Base-by-base conservation (phyloP, 2,888 invertebrate genomes). In the Parnassius mnemosyne region DNA sequence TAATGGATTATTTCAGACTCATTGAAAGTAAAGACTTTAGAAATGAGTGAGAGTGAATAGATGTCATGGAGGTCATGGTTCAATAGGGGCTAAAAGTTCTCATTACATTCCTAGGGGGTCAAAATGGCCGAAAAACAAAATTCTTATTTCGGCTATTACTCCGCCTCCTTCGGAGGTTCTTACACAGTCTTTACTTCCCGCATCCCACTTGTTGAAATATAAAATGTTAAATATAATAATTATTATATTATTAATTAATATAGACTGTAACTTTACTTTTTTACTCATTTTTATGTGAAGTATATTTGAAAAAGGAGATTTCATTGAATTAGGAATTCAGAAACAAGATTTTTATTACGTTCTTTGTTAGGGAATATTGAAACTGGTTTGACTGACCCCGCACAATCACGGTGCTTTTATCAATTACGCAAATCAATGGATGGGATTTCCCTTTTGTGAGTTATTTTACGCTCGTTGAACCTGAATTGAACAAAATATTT, bases 351-450 rank as follows among this genome's bases (percentile, higher is more conserved):
- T 50, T 63, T 58, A 63, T 63, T 54, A 34, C 54, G 49, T 43
- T 49, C 47, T 50, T 50, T 58, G 58, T n/a, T 46, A 56, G 55
- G n/a, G 60, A 55, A 63, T 58, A 63, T 60, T 60, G 63, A 60
- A 63, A 63, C 46, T 49, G 16, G 56, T 57, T 43, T 25, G 43
- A 49, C 63, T 63, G 60, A 63, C 63, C 63, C 60, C 53, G 63
- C 63, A 53, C 63, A 63, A 63, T 63, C 63, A 63, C 53, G 53
- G 60, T 16, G 56, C 63, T 63, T 60, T 63, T 63, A 63, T 63
- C 59, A 63, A 63, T 63, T 56, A 63, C 59, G 63, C 63, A 60
- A 63, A 63, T 63, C 59, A 63, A 63, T 60, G 60, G 60, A 60
- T 56, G 52, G 60, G 63, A 59, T 63, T 63, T 63, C 44, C 52